Evolutionary conservation across 1,140 invertebrate genomes (phyloP).

Genomic region (Pseudoatta argentina): DNA sequence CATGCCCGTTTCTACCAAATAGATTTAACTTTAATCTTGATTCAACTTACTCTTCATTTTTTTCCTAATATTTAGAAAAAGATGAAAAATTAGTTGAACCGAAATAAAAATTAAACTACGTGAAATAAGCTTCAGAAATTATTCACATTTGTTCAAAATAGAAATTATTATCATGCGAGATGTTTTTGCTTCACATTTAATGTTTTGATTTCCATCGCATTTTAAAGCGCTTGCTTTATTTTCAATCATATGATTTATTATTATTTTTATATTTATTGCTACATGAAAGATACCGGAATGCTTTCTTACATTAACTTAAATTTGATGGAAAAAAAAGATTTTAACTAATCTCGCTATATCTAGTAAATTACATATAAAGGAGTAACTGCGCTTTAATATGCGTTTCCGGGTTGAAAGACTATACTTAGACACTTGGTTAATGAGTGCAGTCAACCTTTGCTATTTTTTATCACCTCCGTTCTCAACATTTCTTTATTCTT

Average conservation of each 20-base stretch:
- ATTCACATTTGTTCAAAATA: background rate
- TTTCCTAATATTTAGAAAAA: too few relatives aligned
- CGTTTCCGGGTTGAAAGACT: constrained; percentile 19
- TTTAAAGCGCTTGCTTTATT: background rate
- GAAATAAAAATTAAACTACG: too few relatives aligned
- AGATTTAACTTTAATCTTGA: too few relatives aligned
- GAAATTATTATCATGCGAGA: background rate
- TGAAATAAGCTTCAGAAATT: background rate
- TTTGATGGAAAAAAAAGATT: constrained; percentile 23
- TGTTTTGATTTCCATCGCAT: background rate
- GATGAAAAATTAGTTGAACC: too few relatives aligned
- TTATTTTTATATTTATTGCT: background rate
- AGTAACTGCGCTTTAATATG: constrained; percentile 33
- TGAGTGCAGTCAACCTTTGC: constrained; percentile 2
- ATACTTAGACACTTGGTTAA: constrained; percentile 13
- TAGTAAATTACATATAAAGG: constrained; percentile 9
- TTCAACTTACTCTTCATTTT: too few relatives aligned
- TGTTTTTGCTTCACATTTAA: background rate
- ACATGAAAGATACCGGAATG: background rate
- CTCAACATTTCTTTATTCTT: constrained; percentile 16
- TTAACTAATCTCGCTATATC: background rate
- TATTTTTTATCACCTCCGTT: constrained; percentile 15
- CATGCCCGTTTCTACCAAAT: too few relatives aligned
- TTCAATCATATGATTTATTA: constrained; percentile 21
- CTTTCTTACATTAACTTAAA: constrained; percentile 8